Conservation (phyloP, 2,797 vertebrate species). For the Pseudocheirus occidentalis region DNA sequence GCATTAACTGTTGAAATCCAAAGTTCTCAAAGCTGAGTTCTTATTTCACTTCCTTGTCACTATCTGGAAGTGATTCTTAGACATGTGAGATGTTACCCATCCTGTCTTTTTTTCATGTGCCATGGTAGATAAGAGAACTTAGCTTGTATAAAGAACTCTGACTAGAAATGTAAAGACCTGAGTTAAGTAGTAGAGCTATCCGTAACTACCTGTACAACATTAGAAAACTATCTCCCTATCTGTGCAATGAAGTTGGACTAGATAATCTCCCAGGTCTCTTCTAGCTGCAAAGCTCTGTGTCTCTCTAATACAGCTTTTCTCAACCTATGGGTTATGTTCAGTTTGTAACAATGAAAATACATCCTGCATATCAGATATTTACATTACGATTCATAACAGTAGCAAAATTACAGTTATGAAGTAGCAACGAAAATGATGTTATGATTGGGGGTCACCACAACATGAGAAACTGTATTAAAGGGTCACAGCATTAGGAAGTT, state of each 20-base stretch:
- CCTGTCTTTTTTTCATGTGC: slow-evolving; percentile 14
- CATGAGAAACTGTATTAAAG: too few species aligned
- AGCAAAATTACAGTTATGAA: too few species aligned
- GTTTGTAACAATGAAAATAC: too few species aligned
- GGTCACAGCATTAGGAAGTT: too few species aligned
- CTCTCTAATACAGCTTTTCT: too few species aligned
- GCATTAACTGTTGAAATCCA: background rate
- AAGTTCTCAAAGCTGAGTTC: slow-evolving; percentile 14
- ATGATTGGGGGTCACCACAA: too few species aligned
- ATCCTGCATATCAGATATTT: too few species aligned
- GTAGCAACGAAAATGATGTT: too few species aligned
- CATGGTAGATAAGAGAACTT: background rate
- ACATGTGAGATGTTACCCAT: background rate
- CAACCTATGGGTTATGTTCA: too few species aligned
- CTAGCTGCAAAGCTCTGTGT: slow-evolving; percentile 16
- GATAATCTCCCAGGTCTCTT: background rate
- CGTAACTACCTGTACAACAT: background rate
- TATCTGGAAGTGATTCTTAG: background rate
- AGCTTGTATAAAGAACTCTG: background rate
- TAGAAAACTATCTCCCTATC: background rate
- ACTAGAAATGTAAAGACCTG: background rate
- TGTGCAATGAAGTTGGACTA: slow-evolving; percentile 28
- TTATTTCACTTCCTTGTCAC: background rate
- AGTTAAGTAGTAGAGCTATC: background rate
- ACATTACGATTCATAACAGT: too few species aligned